Conservation (phyloP, 2,888 invertebrate genomes). For the Deladenus siricidicola region DNA sequence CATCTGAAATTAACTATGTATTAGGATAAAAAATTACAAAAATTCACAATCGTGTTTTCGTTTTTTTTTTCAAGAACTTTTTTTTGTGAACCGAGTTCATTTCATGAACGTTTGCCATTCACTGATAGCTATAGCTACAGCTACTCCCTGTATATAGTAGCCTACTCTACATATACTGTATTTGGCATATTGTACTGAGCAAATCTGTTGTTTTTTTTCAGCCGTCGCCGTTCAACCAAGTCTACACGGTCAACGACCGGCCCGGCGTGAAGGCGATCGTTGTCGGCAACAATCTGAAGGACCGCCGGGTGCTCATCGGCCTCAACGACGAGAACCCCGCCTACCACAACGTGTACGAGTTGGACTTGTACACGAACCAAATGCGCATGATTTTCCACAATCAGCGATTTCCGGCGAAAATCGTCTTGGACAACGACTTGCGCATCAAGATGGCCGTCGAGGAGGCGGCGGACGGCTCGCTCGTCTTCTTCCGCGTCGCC, state of each 20-base stretch:
- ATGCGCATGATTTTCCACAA: constrained; percentile 38
- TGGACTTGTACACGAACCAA: constrained; percentile 45
- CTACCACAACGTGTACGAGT: constrained; percentile 48
- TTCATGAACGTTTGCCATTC: too few relatives aligned
- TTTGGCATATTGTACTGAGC: too few relatives aligned
- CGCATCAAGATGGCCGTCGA: constrained; percentile 44
- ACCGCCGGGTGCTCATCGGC: constrained; percentile 38
- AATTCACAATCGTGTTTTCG: too few relatives aligned
- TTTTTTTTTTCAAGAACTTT: too few relatives aligned
- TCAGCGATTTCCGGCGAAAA: constrained; percentile 38
- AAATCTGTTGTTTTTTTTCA: constrained; percentile 17
- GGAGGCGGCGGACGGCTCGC: constrained; percentile 40
- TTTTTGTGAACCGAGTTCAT: too few relatives aligned
- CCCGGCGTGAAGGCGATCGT: constrained; percentile 44
- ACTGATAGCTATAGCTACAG: too few relatives aligned
- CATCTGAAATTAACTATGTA: too few relatives aligned
- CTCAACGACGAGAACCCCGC: constrained; percentile 49
- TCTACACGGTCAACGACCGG: constrained; percentile 37
- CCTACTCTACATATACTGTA: too few relatives aligned
- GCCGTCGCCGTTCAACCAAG: constrained; percentile 32
- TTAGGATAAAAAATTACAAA: too few relatives aligned
- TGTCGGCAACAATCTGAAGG: constrained; percentile 42
- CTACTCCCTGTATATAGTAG: too few relatives aligned
- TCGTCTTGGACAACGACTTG: constrained; percentile 30
- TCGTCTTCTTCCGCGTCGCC: constrained; percentile 29